These are phyloP conservation scores for Dysmachus trigonus DNA, from an alignment of 2,888 invertebrate genomes.

Conservation along the genomic window DNA sequence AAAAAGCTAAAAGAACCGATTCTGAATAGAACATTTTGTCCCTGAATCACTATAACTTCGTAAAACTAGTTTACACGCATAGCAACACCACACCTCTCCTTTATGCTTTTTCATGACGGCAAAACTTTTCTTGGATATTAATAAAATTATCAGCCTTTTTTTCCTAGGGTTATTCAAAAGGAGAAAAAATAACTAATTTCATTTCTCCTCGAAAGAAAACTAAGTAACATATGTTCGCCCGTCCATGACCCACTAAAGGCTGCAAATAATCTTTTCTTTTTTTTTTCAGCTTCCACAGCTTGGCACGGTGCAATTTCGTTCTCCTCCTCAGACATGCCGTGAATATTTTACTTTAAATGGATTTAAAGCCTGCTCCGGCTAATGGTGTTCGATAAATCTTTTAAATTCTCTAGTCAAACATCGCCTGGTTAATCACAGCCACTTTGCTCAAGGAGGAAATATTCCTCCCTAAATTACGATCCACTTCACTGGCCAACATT, in stretches of 20 bases:
- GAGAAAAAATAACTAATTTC: neutral
- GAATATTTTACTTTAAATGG: neutral
- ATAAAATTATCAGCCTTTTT: neutral
- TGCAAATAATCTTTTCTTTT: too few relatives aligned
- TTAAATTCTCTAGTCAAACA: neutral
- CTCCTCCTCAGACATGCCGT: neutral
- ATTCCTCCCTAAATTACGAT: neutral
- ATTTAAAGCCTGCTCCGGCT: neutral
- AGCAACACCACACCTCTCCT: neutral
- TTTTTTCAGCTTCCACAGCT: neutral
- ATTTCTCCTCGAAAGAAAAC: neutral
- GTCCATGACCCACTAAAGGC: neutral
- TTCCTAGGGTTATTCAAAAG: neutral
- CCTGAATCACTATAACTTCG: neutral
- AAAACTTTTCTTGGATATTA: neutral
- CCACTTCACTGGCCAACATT: neutral
- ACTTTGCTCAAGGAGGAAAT: neutral
- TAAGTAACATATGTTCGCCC: neutral
- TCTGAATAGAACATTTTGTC: neutral
- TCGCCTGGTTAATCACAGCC: neutral
- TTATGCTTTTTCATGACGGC: neutral
- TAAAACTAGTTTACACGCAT: neutral
- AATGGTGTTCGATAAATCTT: neutral
- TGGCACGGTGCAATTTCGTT: neutral
- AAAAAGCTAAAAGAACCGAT: neutral